Percentiles rank a stretch among this genome's conserved stretches.
Conservation (phyloP, 2,113 vertebrate genomes). For the Tragelaphus imberbis region DNA sequence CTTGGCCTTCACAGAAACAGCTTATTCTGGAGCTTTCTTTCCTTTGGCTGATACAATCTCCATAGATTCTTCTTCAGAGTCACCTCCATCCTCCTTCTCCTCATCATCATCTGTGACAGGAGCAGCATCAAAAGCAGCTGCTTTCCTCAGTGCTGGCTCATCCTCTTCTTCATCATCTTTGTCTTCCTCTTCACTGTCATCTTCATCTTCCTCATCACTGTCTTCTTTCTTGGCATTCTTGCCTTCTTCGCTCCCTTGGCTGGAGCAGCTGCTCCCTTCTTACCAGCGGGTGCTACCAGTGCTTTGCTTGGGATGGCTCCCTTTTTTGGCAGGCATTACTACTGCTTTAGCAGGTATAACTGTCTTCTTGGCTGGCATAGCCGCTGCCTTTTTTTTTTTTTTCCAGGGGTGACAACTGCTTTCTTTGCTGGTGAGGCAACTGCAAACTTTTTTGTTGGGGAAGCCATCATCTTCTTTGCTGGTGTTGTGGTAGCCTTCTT, state of each 20-base stretch:
- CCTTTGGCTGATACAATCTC: conserved; percentile 74
- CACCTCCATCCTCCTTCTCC: background rate
- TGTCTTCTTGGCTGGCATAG: conserved; percentile 70
- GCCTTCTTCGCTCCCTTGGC: conserved; percentile 82
- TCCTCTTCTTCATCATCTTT: conserved; percentile 67
- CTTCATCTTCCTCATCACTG: conserved; percentile 76
- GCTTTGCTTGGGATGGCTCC: conserved; percentile 73
- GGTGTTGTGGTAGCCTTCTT: background rate
- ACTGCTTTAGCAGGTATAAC: conserved; percentile 65
- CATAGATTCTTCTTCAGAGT: conserved; percentile 92
- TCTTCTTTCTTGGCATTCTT: conserved; percentile 84
- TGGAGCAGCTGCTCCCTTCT: conserved; percentile 68
- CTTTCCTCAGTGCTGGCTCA: conserved; percentile 23
- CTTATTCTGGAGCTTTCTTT: background rate
- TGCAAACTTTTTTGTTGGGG: conserved; percentile 47
- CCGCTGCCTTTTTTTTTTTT: conserved; percentile 62
- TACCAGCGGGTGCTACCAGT: conserved; percentile 45
- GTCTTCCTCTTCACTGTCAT: conserved; percentile 12
- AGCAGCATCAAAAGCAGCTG: background rate
- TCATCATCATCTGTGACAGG: conserved; percentile 18
- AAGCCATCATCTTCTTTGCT: background rate
- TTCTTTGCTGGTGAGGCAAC: conserved; percentile 57
- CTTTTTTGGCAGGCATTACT: conserved; percentile 75
- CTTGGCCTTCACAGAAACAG: background rate
- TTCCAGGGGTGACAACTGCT: conserved; percentile 73